Base-by-base conservation (phyloP, 1,140 invertebrate species). In the Eulimnadia texana region DNA sequence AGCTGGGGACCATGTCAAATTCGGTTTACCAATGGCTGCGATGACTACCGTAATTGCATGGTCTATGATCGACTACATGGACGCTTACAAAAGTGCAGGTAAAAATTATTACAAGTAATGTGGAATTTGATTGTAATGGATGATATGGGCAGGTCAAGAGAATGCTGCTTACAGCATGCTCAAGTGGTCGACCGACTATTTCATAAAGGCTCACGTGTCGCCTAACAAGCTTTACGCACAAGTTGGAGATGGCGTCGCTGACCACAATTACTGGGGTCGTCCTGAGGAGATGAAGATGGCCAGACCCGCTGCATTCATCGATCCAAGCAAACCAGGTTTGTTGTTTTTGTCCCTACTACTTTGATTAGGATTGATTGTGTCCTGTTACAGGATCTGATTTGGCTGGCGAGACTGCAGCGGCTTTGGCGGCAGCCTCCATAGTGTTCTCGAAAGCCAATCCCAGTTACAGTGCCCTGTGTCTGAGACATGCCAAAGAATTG, bases 1-100 rank as follows among this genome's bases (percentile, higher is more conserved):
- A 83, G 81, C 80, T 59, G 80, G 79, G 20, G 81, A 84, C 67
- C 78, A 76, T 64, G 79, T 84, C 0, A 84, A 84, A 68, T 83
- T 82, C 62, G 77, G 78, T 0, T 81, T 82, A 61, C 81, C 80
- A 2, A 79, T 82, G 76, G 80, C 80, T 0, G 75, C 72, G 27
- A 74, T 78, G 0, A 79, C 75, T 0, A 82, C 80, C 0, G 60
- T 82, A 2, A 64, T 83, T n/a, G 74, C 78, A 0, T 83, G 81
- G 82, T 79, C 81, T 3, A 67, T 78, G 1, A 65, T 81, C 2
- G 76, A 76, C 16, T 81, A 75, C 70, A 70, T 72, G 28, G 70
- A 78, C 51, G 80, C 75, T 3, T 68, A 65, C 56, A 22, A 33
- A 29, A 51, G 28, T 11, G 52, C 65, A 9, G 72, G 72, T 66